A percentile compares a stretch with the other conserved stretches of the same genome.
Evolutionary conservation across 2,797 vertebrate species (phyloP).

Genomic region (Balearica regulorum): DNA sequence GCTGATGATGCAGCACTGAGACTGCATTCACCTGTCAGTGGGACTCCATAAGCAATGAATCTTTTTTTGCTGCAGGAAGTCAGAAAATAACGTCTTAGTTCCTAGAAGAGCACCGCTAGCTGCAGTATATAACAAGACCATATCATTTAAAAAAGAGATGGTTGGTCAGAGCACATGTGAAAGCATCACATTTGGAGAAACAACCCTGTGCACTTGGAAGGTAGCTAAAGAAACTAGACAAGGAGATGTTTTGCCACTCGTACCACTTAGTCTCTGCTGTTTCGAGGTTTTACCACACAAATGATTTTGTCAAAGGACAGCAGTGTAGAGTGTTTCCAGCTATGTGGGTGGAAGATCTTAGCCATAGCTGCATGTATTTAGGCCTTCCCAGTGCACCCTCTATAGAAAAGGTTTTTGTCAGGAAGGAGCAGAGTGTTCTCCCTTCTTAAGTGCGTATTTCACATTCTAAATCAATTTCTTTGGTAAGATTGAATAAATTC

Average conservation of each 20-base stretch:
- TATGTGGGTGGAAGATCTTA: not conserved
- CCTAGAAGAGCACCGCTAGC: not conserved
- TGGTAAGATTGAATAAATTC: conserved; percentile 6
- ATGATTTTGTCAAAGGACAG: not conserved
- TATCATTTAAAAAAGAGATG: not conserved
- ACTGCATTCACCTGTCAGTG: not conserved
- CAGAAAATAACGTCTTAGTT: not conserved
- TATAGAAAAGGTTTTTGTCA: not conserved
- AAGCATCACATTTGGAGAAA: not conserved
- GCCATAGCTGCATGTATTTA: not conserved
- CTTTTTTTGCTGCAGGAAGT: not conserved
- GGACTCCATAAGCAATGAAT: not conserved
- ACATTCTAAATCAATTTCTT: not conserved
- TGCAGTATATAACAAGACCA: not conserved
- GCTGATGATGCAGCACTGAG: not conserved
- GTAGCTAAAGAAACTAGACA: not conserved
- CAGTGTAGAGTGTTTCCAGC: not conserved
- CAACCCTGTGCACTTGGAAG: not conserved
- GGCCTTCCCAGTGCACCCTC: not conserved
- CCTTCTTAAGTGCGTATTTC: not conserved
- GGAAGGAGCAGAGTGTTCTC: not conserved
- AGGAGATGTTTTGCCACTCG: not conserved
- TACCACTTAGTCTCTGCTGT: not conserved
- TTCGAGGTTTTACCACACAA: not conserved
- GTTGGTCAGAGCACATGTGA: not conserved